Conservation (phyloP, 2,797 vertebrate species). For the Dendrocincla tyrannina region DNA sequence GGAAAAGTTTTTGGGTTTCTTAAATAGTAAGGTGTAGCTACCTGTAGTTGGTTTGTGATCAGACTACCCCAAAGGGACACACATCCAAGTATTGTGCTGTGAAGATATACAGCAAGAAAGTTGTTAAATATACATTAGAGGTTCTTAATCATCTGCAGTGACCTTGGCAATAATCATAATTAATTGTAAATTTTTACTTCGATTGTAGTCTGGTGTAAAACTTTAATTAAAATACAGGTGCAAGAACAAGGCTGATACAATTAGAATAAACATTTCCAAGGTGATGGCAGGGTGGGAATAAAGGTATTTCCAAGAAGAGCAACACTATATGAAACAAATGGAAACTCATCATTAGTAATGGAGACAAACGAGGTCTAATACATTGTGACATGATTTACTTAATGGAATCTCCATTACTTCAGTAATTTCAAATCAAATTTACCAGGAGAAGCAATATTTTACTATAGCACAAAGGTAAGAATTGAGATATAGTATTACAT, state of each 20-base stretch:
- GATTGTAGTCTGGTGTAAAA: not conserved
- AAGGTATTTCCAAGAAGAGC: not conserved
- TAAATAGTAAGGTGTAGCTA: not conserved
- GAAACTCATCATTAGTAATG: not conserved
- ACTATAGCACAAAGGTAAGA: not conserved
- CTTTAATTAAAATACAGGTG: not conserved
- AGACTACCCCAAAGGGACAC: not conserved
- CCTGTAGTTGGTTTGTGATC: not conserved
- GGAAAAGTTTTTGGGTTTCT: not conserved
- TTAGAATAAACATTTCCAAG: not conserved
- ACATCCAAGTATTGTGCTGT: accelerated
- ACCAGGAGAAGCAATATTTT: not conserved
- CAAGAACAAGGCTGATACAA: not conserved
- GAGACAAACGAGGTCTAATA: not conserved
- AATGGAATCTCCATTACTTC: not conserved
- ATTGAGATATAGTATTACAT: not conserved
- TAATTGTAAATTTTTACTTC: not conserved
- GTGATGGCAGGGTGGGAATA: not conserved
- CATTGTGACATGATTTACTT: not conserved
- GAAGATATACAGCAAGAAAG: not conserved
- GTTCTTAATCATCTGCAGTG: not conserved
- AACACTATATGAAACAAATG: not conserved
- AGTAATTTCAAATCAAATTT: not conserved
- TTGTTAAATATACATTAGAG: not conserved
- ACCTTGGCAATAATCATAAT: not conserved